Percentiles rank a stretch among this genome's conserved stretches.
Evolutionary conservation across 2,888 invertebrate species (phyloP).

Genomic region (Diachrysia chrysitis): DNA sequence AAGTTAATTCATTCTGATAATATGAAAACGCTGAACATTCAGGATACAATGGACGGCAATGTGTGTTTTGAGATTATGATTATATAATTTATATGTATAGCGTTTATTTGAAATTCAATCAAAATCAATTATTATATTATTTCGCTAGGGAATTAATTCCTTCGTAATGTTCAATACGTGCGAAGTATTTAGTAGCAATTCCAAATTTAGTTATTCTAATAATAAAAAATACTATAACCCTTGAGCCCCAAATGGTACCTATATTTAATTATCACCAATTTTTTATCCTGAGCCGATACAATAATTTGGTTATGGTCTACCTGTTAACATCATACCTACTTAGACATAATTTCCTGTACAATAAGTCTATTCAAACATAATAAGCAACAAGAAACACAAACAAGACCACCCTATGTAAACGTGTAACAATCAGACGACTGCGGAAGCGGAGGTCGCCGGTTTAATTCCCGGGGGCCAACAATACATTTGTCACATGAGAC

Average conservation of each 20-base stretch:
- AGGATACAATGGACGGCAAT: constrained; percentile 1
- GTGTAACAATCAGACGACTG: constrained; percentile 3
- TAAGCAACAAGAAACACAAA: background rate
- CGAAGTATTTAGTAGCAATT: too few relatives aligned
- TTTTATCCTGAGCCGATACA: too few relatives aligned
- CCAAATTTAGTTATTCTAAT: too few relatives aligned
- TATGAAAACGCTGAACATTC: background rate
- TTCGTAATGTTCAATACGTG: too few relatives aligned
- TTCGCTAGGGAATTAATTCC: background rate
- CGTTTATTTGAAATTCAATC: background rate
- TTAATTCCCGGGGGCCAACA: constrained; percentile 26
- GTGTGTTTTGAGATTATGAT: background rate
- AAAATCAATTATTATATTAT: background rate
- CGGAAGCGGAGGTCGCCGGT: constrained; percentile 17
- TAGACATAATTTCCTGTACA: too few relatives aligned
- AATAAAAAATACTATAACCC: too few relatives aligned
- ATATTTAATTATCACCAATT: too few relatives aligned
- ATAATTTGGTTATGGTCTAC: too few relatives aligned
- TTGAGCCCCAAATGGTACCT: too few relatives aligned
- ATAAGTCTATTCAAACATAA: too few relatives aligned
- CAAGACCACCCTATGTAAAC: background rate
- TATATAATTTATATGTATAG: background rate
- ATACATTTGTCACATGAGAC: constrained; percentile 44
- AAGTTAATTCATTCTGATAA: constrained; percentile 15
- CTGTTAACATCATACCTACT: too few relatives aligned